Conservation (phyloP, 2,888 invertebrate genomes). For the Morinoia aosen region DNA sequence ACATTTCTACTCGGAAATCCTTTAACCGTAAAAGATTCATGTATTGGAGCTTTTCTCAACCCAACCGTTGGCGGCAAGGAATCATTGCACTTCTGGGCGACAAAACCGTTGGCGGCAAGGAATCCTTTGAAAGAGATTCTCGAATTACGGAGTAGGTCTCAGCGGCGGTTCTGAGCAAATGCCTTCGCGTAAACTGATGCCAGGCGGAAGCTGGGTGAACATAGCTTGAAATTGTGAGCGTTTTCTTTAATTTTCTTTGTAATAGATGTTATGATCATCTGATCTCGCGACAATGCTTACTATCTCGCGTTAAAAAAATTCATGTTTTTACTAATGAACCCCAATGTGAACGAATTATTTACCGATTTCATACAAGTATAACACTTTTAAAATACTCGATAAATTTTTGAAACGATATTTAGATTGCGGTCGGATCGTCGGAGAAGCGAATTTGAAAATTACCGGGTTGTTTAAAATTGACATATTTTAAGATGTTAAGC, state of each 20-base stretch:
- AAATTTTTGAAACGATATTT: not conserved
- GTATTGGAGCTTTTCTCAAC: not conserved
- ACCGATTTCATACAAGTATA: not conserved
- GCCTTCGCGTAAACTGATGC: constrained; percentile 12
- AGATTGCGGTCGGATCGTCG: not conserved
- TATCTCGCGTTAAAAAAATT: not conserved
- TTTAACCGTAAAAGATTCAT: not conserved
- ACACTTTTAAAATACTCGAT: not conserved
- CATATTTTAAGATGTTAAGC: too few relatives aligned
- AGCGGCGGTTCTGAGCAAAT: not conserved
- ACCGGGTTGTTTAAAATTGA: too few relatives aligned
- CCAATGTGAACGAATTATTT: not conserved
- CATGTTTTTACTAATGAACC: not conserved
- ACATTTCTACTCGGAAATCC: not conserved
- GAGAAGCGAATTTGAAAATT: not conserved
- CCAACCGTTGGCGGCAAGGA: not conserved
- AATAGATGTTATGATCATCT: not conserved
- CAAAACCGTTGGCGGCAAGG: constrained; percentile 35
- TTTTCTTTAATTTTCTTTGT: not conserved
- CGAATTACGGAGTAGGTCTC: constrained; percentile 29
- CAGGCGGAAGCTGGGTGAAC: constrained; percentile 13
- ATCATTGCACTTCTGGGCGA: not conserved
- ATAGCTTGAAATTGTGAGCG: not conserved
- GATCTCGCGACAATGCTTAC: not conserved
- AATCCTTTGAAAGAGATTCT: constrained; percentile 49